Evolutionary conservation across 2,797 vertebrate species (phyloP).

Genomic region (Parambassis ranga): DNA sequence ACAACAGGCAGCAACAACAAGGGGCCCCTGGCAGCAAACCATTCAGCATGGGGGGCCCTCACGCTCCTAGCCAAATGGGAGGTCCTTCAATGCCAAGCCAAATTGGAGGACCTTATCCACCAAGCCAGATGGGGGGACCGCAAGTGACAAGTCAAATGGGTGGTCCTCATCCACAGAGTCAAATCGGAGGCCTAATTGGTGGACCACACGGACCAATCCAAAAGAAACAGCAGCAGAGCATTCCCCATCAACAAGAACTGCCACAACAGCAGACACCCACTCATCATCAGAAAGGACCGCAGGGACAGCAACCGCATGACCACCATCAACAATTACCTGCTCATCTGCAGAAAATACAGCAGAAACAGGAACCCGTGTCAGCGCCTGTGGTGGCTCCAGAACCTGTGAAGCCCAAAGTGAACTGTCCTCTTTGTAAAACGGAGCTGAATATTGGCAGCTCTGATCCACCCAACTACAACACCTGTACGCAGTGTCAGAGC

Average conservation of each 20-base stretch:
- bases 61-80: constrained; percentile 52
- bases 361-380: constrained; percentile 55
- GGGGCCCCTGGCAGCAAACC: constrained; percentile 72
- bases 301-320: constrained; percentile 42
- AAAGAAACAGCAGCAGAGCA: constrained; percentile 62
- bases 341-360: constrained; percentile 61
- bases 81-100: constrained; percentile 32
- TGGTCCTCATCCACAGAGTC: neutral
- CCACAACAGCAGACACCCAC: constrained; percentile 42
- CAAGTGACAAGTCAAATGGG: constrained; percentile 28
- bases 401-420: constrained; percentile 83
- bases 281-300: constrained; percentile 60
- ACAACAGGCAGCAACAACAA: constrained; percentile 71
- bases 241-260: constrained; percentile 51
- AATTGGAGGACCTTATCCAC: constrained; percentile 23
- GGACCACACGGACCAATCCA: constrained; percentile 38
- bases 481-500: constrained; percentile 91
- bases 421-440: constrained; percentile 95
- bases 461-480: constrained; percentile 91
- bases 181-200: constrained; percentile 27
- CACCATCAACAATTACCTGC: constrained; percentile 62
- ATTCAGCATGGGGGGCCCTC: constrained; percentile 61
- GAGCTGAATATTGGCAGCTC: constrained; percentile 88
- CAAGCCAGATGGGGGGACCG: constrained; percentile 45
- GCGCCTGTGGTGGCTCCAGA: constrained; percentile 74